Evolutionary conservation across 2,888 invertebrate species (phyloP).

Genomic region (Fragum fragum): DNA sequence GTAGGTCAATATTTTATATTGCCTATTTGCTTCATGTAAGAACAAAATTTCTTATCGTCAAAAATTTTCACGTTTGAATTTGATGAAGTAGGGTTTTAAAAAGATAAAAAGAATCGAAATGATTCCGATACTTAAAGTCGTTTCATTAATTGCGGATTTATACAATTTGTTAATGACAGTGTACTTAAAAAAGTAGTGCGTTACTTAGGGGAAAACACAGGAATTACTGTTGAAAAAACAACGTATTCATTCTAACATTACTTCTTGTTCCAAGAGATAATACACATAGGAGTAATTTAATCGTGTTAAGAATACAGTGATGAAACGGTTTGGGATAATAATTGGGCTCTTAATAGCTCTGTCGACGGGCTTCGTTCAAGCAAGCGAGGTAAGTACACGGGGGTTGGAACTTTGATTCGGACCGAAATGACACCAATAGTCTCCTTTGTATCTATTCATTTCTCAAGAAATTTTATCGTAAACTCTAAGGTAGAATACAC

Average conservation of each 20-base stretch:
- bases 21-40: background rate
- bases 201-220: background rate
- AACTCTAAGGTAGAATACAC: too few relatives aligned
- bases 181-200: slow-evolving; percentile 5
- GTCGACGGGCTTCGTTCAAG: background rate
- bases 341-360: background rate
- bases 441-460: too few relatives aligned
- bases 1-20: background rate
- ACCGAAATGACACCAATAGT: background rate
- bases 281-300: background rate
- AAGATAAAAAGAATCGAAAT: too few relatives aligned
- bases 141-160: background rate
- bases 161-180: background rate
- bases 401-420: background rate
- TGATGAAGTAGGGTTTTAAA: too few relatives aligned
- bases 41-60: background rate
- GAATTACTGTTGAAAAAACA: background rate
- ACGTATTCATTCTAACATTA: background rate
- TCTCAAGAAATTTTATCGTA: too few relatives aligned
- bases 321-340: slow-evolving; percentile 1
- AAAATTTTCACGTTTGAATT: too few relatives aligned
- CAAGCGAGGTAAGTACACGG: background rate
- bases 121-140: background rate
- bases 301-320: background rate
- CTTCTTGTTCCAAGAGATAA: background rate